A percentile compares a stretch with the other conserved stretches of the same genome.
Conservation (phyloP, 2,888 invertebrate species). For the Petrolisthes cinctipes region DNA sequence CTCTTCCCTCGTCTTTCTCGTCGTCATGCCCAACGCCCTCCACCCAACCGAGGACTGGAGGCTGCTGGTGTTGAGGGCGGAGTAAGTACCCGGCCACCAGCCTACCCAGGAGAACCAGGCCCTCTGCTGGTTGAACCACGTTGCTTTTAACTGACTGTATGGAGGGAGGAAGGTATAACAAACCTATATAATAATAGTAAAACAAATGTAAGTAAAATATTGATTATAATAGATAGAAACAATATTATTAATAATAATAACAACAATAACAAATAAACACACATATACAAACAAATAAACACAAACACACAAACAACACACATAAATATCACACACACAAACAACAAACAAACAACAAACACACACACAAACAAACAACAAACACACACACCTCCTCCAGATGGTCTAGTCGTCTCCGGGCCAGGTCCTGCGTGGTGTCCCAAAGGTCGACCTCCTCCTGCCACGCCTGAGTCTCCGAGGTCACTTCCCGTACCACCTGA, state of each 20-base stretch:
- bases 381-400: conserved; percentile 30
- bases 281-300: neutral
- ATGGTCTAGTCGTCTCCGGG: neutral
- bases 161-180: neutral
- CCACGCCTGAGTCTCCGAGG: conserved; percentile 55
- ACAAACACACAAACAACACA: conserved; percentile 24
- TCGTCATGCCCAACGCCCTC: neutral
- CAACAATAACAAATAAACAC: neutral
- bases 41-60: neutral
- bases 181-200: neutral
- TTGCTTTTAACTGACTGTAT: conserved; percentile 18
- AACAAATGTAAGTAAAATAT: neutral
- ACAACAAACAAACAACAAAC: neutral
- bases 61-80: neutral
- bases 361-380: neutral
- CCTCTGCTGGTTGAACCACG: conserved; percentile 31
- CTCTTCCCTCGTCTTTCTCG: neutral
- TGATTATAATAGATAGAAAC: neutral
- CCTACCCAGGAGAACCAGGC: conserved; percentile 1
- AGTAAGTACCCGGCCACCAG: conserved; percentile 21
- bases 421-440: conserved; percentile 23
- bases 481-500: conserved; percentile 33
- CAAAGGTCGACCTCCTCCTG: conserved; percentile 40
- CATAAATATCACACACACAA: neutral
- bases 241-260: too few species aligned